phyloP scores from a whole-genome alignment of 2,113 vertebrate species.

The Scartelaos histophorus region DNA sequence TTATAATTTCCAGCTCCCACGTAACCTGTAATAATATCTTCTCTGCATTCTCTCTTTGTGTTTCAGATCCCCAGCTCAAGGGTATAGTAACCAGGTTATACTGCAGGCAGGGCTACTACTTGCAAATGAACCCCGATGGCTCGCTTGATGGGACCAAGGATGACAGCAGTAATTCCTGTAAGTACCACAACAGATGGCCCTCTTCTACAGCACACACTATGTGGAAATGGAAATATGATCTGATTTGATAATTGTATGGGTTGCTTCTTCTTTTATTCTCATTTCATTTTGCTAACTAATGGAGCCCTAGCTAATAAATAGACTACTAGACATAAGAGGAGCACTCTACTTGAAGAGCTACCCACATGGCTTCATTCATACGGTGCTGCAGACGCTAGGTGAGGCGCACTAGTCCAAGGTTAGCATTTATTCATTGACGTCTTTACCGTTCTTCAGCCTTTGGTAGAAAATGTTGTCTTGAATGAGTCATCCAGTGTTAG shows the following conservation, averaged over 20 bases:
- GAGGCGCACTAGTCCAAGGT: neutral
- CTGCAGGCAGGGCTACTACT: slow-evolving; percentile 99
- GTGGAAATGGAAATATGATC: neutral
- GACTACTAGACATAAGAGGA: neutral
- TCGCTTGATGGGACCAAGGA: slow-evolving; percentile 99
- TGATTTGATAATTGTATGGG: neutral
- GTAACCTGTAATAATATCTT: neutral
- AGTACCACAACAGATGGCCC: slow-evolving; percentile 55
- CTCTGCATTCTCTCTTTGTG: slow-evolving; percentile 31
- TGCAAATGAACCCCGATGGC: slow-evolving; percentile 99
- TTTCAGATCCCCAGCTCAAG: slow-evolving; percentile 99
- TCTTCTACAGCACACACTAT: slow-evolving; percentile 1
- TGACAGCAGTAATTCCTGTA: slow-evolving; percentile 99
- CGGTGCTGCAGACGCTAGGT: neutral
- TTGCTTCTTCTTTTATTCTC: neutral
- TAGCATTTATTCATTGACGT: neutral
- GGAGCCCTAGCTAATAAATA: neutral
- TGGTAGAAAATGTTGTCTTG: slow-evolving; percentile 14
- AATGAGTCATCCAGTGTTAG: slow-evolving; percentile 29
- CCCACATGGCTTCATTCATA: neutral
- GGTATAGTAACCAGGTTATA: slow-evolving; percentile 99
- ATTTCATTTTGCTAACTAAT: neutral
- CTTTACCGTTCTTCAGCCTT: slow-evolving; percentile 17
- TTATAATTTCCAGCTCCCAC: neutral
- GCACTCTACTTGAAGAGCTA: neutral